These are phyloP conservation scores for Tichodroma muraria DNA, from an alignment of 2,113 vertebrate genomes.

Conservation along the genomic window DNA sequence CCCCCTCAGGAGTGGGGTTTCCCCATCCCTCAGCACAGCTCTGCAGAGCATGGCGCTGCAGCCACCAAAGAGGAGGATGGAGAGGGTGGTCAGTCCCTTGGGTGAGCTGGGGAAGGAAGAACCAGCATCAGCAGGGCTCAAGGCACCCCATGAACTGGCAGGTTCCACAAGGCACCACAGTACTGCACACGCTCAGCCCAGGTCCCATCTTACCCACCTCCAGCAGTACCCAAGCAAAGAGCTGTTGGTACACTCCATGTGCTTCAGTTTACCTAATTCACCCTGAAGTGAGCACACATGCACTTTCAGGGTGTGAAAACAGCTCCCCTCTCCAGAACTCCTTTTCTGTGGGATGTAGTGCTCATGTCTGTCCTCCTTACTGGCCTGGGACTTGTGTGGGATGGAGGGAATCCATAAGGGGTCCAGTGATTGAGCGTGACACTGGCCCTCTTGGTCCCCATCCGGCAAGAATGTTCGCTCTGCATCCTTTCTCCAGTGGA, in stretches of 20 bases:
- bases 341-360: not conserved
- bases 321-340: not conserved
- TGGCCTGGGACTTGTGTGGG: accelerated
- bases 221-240: not conserved
- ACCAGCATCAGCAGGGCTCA: not conserved
- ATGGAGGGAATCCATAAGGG: not conserved
- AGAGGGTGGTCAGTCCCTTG: not conserved
- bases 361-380: not conserved
- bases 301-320: not conserved
- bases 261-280: not conserved
- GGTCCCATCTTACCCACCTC: not conserved
- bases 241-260: accelerated
- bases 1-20: accelerated
- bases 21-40: not conserved
- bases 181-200: accelerated
- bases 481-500: not conserved
- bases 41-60: not conserved
- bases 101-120: not conserved
- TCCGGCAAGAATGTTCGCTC: not conserved
- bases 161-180: not conserved
- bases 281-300: accelerated
- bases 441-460: not conserved
- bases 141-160: not conserved
- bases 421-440: not conserved
- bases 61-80: not conserved